Base-by-base conservation (phyloP, 2,888 invertebrate species). In the Meteorus colon region DNA sequence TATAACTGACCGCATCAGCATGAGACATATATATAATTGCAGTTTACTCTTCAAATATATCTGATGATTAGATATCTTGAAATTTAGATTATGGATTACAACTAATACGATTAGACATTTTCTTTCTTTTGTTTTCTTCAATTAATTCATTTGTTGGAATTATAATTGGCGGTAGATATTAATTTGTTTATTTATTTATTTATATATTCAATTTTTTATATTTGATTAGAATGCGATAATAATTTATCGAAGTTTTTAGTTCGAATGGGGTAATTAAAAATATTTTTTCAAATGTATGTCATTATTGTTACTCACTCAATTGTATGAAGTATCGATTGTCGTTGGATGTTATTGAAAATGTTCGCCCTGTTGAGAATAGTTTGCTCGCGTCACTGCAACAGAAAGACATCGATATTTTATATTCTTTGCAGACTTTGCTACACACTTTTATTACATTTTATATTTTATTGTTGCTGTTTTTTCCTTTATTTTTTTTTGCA, bases 11-110 rank as follows among this genome's bases (percentile, higher is more conserved):
- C 45, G 45, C 45, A 45, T 45, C 45, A 45, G 45, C 14, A 10
- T 3, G 45, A 6, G 45, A 45, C 45, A 45, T 48, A n/a, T 48
- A 48, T 48, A 48, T 48, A 48, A 48, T 48, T 48, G 48, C 4
- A 48, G 48, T 48, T 48, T 48, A 48, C n/a, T 48, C 48, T 48
- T 48, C 48, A 48, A 48, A 48, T 48, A n/a, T 48, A 48, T 48
- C 16, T 4, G 8, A 19, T 55, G 55, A 55, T 55, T 55, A 55
- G 55, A 55, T 55, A 55, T 55, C 19, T 55, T 55, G 55, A 8
- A 19, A 5, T 55, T 55, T 19, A 24, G 8, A 55, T 55, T 55
- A 19, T 55, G 55, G 24, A 19, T 55, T 55, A 24, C n/a, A 10
- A 19, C 8, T 19, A 24, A 55, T 55, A 55, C 8, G 19, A 19